A percentile compares a stretch with the other conserved stretches of the same genome.
phyloP scores from a whole-genome alignment of 2,888 invertebrate genomes.

The Synanthedon formicaeformis region DNA sequence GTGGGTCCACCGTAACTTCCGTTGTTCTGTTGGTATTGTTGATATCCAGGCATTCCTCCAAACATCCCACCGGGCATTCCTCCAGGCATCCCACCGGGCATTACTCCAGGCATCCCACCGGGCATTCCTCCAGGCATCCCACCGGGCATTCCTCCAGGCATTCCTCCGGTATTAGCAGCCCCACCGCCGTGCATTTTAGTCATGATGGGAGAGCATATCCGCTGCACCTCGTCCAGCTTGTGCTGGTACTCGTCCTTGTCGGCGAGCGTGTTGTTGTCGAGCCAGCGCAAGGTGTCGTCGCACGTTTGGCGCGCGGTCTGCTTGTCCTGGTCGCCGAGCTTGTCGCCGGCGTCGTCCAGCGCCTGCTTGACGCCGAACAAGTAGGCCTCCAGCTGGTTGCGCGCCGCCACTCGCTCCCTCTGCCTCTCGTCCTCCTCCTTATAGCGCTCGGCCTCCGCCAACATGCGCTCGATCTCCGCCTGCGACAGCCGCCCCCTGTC shows the following conservation, averaged over 20 bases:
- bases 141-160: conserved; percentile 18
- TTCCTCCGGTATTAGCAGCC: conserved; percentile 48
- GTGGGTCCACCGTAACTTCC: conserved; percentile 1
- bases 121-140: conserved; percentile 42
- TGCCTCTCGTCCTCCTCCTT: conserved; percentile 76
- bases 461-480: conserved; percentile 81
- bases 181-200: conserved; percentile 36
- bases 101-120: conserved; percentile 21
- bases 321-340: conserved; percentile 75
- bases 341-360: conserved; percentile 65
- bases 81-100: neutral
- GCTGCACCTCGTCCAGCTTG: conserved; percentile 62
- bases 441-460: conserved; percentile 77
- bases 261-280: conserved; percentile 81
- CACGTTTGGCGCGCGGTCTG: conserved; percentile 73
- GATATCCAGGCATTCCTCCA: neutral
- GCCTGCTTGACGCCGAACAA: conserved; percentile 50
- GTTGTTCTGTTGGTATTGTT: neutral
- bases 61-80: neutral
- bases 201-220: conserved; percentile 56
- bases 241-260: conserved; percentile 83
- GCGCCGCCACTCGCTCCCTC: conserved; percentile 71
- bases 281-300: conserved; percentile 75
- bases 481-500: conserved; percentile 71
- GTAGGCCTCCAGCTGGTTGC: conserved; percentile 78